Percentiles rank a stretch among this genome's conserved stretches.
phyloP scores from a whole-genome alignment of 2,113 vertebrate genomes.

The Phaethornis superciliosus region DNA sequence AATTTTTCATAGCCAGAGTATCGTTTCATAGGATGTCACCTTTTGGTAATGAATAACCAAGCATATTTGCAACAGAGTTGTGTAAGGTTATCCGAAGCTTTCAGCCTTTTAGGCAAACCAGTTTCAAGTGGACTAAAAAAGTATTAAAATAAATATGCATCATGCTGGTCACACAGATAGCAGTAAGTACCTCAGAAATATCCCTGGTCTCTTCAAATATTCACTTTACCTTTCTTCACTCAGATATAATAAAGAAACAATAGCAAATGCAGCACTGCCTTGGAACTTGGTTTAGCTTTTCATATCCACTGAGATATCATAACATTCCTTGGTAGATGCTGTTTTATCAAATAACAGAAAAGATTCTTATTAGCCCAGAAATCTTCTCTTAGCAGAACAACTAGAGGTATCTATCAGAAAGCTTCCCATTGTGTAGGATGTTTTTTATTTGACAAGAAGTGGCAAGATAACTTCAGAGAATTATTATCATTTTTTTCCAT shows the following conservation, averaged over 20 bases:
- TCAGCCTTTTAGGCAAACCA: not conserved
- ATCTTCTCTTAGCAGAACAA: not conserved
- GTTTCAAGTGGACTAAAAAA: not conserved
- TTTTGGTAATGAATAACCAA: not conserved
- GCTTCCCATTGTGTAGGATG: not conserved
- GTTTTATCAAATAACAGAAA: not conserved
- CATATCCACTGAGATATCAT: not conserved
- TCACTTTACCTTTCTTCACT: not conserved
- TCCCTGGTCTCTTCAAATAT: not conserved
- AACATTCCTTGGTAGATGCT: not conserved
- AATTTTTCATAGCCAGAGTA: not conserved
- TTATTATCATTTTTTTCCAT: not conserved
- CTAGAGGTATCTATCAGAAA: not conserved
- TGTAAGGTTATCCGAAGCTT: not conserved
- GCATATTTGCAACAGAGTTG: not conserved
- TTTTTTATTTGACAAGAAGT: not conserved
- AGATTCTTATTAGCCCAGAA: not conserved
- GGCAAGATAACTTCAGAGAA: not conserved
- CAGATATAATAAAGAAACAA: not conserved
- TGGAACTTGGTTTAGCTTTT: not conserved
- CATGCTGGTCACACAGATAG: not conserved
- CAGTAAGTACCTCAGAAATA: not conserved
- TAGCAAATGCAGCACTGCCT: not conserved
- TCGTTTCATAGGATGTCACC: not conserved
- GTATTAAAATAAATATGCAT: not conserved